phyloP scores from a whole-genome alignment of 2,797 vertebrate genomes.

The Lacerta bilineata region DNA sequence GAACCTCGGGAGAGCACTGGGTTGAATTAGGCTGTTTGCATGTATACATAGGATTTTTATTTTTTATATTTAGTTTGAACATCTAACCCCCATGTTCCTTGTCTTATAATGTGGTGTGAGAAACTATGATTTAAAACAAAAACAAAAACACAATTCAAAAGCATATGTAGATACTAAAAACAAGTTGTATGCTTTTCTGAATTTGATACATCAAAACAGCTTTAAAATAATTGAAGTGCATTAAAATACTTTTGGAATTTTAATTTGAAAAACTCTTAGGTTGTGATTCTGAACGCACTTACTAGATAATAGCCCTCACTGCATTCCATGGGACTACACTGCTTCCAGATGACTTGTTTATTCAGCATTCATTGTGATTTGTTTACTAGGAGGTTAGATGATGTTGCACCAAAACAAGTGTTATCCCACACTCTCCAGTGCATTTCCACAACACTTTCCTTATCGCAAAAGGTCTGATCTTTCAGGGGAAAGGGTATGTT shows the following conservation, averaged over 20 bases:
- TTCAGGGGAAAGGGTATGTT: too few species aligned
- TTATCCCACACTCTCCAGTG: too few species aligned
- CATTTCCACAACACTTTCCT: too few species aligned
- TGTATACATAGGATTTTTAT: too few species aligned
- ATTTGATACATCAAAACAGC: background rate
- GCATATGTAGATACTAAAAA: background rate
- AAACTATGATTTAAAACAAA: background rate
- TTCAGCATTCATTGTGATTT: too few species aligned
- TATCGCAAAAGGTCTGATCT: too few species aligned
- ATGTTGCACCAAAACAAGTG: too few species aligned
- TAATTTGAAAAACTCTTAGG: background rate
- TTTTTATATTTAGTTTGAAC: background rate
- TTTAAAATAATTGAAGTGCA: background rate
- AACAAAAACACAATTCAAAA: background rate
- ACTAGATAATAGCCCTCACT: background rate
- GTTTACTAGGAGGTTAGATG: too few species aligned
- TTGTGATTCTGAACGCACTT: background rate
- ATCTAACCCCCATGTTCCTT: too few species aligned
- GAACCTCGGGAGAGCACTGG: too few species aligned
- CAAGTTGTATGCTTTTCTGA: background rate
- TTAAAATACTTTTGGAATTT: background rate
- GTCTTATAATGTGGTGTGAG: too few species aligned
- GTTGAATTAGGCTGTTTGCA: background rate
- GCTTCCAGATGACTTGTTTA: too few species aligned
- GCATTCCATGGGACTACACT: background rate